Base-by-base conservation (phyloP, 2,888 invertebrate species). In the Allacma fusca region DNA sequence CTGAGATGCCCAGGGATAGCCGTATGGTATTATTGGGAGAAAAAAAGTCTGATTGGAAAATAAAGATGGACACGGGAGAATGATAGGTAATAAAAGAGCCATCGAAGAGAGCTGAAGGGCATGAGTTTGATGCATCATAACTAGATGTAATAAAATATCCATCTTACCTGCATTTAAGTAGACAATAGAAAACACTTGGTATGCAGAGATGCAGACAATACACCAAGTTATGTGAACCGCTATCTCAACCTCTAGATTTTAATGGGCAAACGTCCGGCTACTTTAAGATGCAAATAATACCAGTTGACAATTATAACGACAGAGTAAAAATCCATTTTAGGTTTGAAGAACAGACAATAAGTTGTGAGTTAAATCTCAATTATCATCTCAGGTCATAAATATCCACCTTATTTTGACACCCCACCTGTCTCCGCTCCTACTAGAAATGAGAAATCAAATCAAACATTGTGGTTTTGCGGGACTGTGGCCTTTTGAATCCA, bases 21-120 rank as follows among this genome's bases (percentile, higher is more conserved):
- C n/a, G n/a, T n/a, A n/a, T n/a, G n/a, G n/a, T n/a, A n/a, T n/a
- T n/a, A n/a, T n/a, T 50, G 2, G 50, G 19, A 13, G n/a, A n/a
- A 70, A 68, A 71, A 70, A 72, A 62, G 59, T 72, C 57, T 59
- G 26, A 72, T 50, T 72, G 59, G 59, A 73, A 73, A 73, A 73
- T 73, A 62, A 40, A 73, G 73, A 73, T 73, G 28, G 28, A 65
- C 28, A 29, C 19, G 23, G 50, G 34, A 71, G 71, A 73, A 62
- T 59, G 59, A 73, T 72, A 64, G 73, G 73, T 73, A 59, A 40
- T 73, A 73, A 73, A 73, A 73, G 73, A 73, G 62, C 26, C 62
- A 73, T 73, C 62, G 23, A 16, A 62, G 34, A 73, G 62, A 34
- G 73, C 73, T 62, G 62, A 62, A 64, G 40, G 73, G 62, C 73